Percentiles rank a stretch among this genome's conserved stretches.
phyloP scores from a whole-genome alignment of 2,888 invertebrate species.

The Selenia dentaria region DNA sequence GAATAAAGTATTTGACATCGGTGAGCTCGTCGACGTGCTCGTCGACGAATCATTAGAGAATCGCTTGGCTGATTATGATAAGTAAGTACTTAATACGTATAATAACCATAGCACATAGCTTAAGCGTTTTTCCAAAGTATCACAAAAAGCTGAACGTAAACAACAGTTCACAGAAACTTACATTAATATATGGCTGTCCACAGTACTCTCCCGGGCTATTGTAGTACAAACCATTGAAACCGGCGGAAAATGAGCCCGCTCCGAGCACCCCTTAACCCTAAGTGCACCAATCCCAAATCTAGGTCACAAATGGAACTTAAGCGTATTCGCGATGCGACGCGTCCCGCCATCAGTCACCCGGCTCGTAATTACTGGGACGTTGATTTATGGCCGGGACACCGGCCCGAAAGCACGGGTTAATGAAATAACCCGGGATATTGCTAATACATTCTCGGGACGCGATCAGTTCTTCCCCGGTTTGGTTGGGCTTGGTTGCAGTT shows the following conservation, averaged over 20 bases:
- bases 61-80: too few species aligned
- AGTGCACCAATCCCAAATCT: conserved; percentile 35
- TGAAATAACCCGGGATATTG: conserved; percentile 41
- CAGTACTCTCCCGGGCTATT: background rate
- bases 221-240: conserved; percentile 7
- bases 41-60: too few species aligned
- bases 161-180: background rate
- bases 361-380: conserved; percentile 46
- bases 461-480: conserved; percentile 10
- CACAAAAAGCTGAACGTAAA: background rate
- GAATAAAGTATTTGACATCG: too few species aligned
- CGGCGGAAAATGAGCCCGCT: conserved; percentile 24
- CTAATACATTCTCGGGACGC: conserved; percentile 35
- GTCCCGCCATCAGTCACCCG: conserved; percentile 35
- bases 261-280: conserved; percentile 31
- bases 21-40: too few species aligned
- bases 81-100: too few species aligned
- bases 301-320: conserved; percentile 34
- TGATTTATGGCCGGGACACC: conserved; percentile 49
- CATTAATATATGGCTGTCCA: background rate
- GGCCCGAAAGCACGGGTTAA: conserved; percentile 42
- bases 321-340: conserved; percentile 28
- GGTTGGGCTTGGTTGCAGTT: conserved; percentile 14
- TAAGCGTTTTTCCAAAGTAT: too few species aligned
- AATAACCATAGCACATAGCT: too few species aligned